Evolutionary conservation across 92 coral and sea anemone genomes (phyloP), one percentile per base, ranked within the genome.

Genomic region (Zoanthus gigantus): DNA sequence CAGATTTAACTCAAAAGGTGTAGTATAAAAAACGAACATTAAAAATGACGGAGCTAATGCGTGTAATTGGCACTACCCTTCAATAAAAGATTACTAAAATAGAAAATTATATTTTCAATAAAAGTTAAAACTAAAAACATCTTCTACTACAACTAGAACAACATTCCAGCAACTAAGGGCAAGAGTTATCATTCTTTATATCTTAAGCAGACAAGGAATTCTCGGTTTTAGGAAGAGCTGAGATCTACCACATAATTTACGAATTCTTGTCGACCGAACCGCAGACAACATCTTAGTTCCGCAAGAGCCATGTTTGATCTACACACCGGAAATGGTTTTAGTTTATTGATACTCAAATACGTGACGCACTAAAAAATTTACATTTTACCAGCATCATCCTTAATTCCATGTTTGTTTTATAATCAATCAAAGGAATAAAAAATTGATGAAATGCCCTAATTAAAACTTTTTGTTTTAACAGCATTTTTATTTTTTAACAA

Each of bases 361-460:
- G 84, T 79, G 84, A 79, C 23, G 73, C 37, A 5, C 5, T 3
- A 0, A 9, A 15, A 18, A 47, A 76, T 46, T 54, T 58, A 65
- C 32, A 15, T 78, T 58, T 78, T 58, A 78, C 61, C 83, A 58
- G n/a, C 66, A 15, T 69, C 74, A n/a, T 46, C 56, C n/a, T 45
- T 61, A 60, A 79, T 61, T 34, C 53, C 52, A 2, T 79, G 85
- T 81, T 81, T 81, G 85, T 45, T 81, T 81, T 76, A 47, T 81
- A 48, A 66, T 81, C 74, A 81, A 81, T 81, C 85, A 45, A 14
- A 37, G 61, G 46, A 63, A 81, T 81, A 57, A 81, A 81, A 80
- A 78, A 37, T 80, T 80, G 85, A 80, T 80, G 74, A 80, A 80
- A 63, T 54, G 23, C 63, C 42, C 66, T 81, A 81, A 81, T 63